These are phyloP conservation scores for Melipona bicolor DNA, from an alignment of 2,888 invertebrate species.

Conservation along the genomic window DNA sequence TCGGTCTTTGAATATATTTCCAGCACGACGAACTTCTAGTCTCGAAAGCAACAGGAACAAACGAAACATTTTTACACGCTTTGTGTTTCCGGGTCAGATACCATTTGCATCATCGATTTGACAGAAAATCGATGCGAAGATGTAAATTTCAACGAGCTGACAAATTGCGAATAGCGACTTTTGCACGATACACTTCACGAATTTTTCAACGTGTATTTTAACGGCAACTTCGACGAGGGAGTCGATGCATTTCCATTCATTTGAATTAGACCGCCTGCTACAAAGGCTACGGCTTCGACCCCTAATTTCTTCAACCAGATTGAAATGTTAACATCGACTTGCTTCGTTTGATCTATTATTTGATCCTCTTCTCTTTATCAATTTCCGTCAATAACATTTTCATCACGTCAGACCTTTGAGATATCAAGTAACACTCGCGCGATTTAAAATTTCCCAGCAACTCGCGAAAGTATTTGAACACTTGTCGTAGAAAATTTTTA, in stretches of 20 bases:
- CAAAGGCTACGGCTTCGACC: conserved; percentile 2
- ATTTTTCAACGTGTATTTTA: conserved; percentile 7
- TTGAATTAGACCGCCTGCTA: conserved; percentile 55
- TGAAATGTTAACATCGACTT: conserved; percentile 19
- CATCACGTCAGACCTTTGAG: background rate
- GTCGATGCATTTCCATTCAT: conserved; percentile 49
- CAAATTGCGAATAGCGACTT: background rate
- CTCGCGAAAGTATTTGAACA: background rate
- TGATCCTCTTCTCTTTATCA: background rate
- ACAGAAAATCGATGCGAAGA: background rate
- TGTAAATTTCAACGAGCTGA: background rate
- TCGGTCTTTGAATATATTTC: conserved; percentile 21
- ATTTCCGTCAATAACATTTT: background rate
- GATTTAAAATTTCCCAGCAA: background rate
- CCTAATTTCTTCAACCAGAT: conserved; percentile 42
- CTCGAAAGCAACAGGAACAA: conserved; percentile 9
- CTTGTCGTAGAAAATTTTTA: background rate
- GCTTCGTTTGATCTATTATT: conserved; percentile 16
- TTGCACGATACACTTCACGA: background rate
- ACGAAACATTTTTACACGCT: conserved; percentile 2
- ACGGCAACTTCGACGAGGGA: conserved; percentile 1
- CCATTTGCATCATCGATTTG: background rate
- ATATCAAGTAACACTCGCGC: background rate
- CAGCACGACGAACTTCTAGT: background rate
- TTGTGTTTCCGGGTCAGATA: conserved; percentile 9